A percentile compares a stretch with the other conserved stretches of the same genome.
phyloP scores from a whole-genome alignment of 2,113 vertebrate species.

The Chrysemys picta region DNA sequence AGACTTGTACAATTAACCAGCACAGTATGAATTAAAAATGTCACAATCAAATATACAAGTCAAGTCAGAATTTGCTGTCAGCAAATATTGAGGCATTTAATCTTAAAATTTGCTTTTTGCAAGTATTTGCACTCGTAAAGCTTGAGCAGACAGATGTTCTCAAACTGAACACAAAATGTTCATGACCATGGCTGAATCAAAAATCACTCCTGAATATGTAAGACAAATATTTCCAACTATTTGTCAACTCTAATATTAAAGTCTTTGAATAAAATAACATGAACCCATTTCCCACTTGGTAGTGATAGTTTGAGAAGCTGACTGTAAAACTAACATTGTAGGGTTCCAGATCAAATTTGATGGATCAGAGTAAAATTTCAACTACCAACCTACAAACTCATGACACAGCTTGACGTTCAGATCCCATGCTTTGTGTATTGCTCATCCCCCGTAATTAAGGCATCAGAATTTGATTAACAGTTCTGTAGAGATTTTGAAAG shows the following conservation, averaged over 20 bases:
- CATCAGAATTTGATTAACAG: not conserved
- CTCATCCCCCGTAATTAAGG: not conserved
- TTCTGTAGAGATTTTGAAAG: not conserved
- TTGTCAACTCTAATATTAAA: not conserved
- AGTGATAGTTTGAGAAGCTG: not conserved
- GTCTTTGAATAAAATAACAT: not conserved
- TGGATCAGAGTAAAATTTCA: not conserved
- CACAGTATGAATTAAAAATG: not conserved
- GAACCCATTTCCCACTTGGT: not conserved
- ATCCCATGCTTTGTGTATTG: fast-evolving
- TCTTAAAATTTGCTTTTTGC: not conserved
- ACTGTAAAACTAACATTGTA: not conserved
- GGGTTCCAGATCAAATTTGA: not conserved
- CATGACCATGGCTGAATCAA: fast-evolving
- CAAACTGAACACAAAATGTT: not conserved
- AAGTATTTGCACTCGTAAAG: not conserved
- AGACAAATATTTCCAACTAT: not conserved
- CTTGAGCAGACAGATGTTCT: fast-evolving
- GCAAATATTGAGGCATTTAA: not conserved
- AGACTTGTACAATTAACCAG: not conserved
- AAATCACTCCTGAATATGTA: not conserved
- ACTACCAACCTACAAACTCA: not conserved
- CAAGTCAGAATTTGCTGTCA: not conserved
- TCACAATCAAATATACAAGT: not conserved
- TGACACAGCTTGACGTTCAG: not conserved